Evolutionary conservation across 1,140 invertebrate genomes (phyloP).

Genomic region (Drosophila ercepeae): DNA sequence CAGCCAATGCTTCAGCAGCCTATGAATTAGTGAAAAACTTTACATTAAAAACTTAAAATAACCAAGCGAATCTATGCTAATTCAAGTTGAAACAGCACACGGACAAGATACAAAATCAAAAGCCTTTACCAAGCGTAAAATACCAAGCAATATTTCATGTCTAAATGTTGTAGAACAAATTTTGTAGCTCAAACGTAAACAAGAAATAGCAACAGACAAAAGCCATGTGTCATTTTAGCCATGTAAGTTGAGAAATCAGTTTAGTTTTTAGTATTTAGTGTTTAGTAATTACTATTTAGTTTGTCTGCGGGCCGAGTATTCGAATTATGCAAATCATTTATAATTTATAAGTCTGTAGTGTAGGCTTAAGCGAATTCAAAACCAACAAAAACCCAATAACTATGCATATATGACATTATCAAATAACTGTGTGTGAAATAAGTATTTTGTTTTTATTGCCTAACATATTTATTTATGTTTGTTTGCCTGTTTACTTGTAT

Average conservation of each 20-base stretch:
- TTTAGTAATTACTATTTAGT: no score
- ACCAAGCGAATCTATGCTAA: conserved; percentile 28
- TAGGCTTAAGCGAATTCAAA: conserved; percentile 59
- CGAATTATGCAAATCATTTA: conserved; percentile 73
- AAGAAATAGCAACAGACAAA: conserved; percentile 43
- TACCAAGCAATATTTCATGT: conserved; percentile 78
- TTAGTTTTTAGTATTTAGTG: conserved; percentile 38
- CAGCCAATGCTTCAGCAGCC: conserved; percentile 66
- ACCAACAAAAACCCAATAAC: conserved; percentile 5
- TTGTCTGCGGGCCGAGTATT: conserved; percentile 53
- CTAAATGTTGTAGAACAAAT: conserved; percentile 73
- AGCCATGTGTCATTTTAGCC: conserved; percentile 76
- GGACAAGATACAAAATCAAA: conserved; percentile 71
- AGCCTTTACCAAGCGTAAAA: conserved; percentile 70
- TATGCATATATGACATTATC: conserved; percentile 42
- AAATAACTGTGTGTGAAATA: conserved; percentile 36
- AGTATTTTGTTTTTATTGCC: conserved; percentile 59
- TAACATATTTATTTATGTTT: conserved; percentile 35
- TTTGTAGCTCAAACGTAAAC: conserved; percentile 53
- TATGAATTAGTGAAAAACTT: conserved; percentile 33
- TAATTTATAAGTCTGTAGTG: conserved; percentile 47
- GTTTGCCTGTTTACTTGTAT: conserved; percentile 39
- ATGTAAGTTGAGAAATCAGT: conserved; percentile 48
- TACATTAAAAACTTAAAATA: conserved; percentile 19
- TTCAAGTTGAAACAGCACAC: conserved; percentile 33